Evolutionary conservation across 2,113 vertebrate genomes (phyloP).

Genomic region (Leucopsar rothschildi): DNA sequence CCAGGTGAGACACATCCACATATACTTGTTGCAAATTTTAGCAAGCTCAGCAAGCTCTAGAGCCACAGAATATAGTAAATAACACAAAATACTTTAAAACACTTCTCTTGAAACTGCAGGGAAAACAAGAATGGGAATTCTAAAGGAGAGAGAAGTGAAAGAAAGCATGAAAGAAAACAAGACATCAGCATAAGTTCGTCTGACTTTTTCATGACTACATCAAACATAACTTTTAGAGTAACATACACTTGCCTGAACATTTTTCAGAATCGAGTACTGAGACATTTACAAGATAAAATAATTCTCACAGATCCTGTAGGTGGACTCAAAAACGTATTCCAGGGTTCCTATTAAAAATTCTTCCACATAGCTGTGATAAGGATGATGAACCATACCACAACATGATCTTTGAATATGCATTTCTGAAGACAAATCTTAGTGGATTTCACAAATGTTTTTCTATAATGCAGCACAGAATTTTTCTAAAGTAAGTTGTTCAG

Average conservation of each 20-base stretch:
- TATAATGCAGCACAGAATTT: not conserved
- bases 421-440: not conserved
- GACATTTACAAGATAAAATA: not conserved
- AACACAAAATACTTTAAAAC: not conserved
- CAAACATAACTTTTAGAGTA: not conserved
- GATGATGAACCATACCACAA: not conserved
- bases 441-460: not conserved
- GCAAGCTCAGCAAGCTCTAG: not conserved
- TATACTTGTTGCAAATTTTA: not conserved
- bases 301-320: not conserved
- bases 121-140: not conserved
- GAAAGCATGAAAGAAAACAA: not conserved
- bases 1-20: not conserved
- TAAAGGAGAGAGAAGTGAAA: not conserved
- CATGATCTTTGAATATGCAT: not conserved
- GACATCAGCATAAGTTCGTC: not conserved
- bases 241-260: not conserved
- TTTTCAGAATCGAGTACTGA: not conserved
- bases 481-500: not conserved
- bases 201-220: not conserved
- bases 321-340: not conserved
- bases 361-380: not conserved
- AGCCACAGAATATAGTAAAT: not conserved
- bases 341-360: not conserved
- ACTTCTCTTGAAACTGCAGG: not conserved